A percentile compares a stretch with the other conserved stretches of the same genome.
Conservation (phyloP, 1,140 invertebrate genomes). For the Saccostrea echinata region DNA sequence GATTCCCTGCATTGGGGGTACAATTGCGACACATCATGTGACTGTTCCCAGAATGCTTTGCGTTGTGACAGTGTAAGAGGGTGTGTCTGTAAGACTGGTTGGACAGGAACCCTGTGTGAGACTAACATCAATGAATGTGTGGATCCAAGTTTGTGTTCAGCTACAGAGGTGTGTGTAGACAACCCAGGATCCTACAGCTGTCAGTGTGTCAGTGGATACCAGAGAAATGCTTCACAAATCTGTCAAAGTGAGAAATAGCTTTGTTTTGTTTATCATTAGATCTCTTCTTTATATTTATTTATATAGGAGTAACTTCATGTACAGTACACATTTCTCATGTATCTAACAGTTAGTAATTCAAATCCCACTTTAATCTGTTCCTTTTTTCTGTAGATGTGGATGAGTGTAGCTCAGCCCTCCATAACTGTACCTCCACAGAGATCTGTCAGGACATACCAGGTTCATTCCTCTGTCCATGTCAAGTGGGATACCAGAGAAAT, state of each 20-base stretch:
- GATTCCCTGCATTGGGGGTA: conserved; percentile 39
- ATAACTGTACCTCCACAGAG: conserved; percentile 5
- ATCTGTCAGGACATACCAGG: conserved; percentile 90
- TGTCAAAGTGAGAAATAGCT: neutral
- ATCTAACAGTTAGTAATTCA: no score
- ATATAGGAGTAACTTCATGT: no score
- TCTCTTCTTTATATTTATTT: no score
- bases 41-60: conserved; percentile 39
- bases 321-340: no score
- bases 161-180: conserved; percentile 3
- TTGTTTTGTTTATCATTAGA: neutral
- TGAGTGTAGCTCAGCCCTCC: neutral
- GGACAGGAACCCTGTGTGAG: conserved; percentile 30
- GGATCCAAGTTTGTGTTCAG: neutral
- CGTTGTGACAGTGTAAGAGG: conserved; percentile 37
- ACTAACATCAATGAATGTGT: conserved; percentile 41
- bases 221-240: neutral
- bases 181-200: neutral
- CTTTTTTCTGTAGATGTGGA: conserved; percentile 41
- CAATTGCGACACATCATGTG: conserved; percentile 34
- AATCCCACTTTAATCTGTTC: no score
- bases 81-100: conserved; percentile 42
- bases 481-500: conserved; percentile 84
- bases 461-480: conserved; percentile 90
- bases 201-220: neutral